phyloP scores from a whole-genome alignment of 92 coral and sea anemone species.

The Palythoa heliodiscus region DNA sequence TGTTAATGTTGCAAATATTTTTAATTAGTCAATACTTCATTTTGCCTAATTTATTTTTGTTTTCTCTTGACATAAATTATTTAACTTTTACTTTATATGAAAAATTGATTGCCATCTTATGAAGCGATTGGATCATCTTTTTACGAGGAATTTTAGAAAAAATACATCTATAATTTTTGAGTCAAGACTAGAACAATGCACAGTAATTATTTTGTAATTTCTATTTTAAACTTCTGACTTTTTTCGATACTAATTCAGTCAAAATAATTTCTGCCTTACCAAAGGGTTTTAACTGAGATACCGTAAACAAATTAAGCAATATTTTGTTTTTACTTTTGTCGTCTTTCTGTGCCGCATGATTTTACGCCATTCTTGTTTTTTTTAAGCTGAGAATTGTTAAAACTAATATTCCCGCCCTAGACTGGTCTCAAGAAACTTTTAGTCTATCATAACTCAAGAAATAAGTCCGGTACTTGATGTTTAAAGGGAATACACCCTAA shows the following conservation, averaged over 20 bases:
- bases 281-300: neutral
- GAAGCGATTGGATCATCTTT: neutral
- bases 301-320: neutral
- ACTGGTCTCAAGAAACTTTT: neutral
- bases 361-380: too few species aligned
- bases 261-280: neutral
- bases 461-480: slow-evolving; percentile 8
- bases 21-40: too few species aligned
- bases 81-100: neutral
- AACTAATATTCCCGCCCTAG: neutral
- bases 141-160: neutral
- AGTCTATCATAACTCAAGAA: neutral
- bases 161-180: slow-evolving; percentile 6
- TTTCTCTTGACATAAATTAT: neutral
- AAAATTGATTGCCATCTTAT: neutral
- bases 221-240: slow-evolving; percentile 12
- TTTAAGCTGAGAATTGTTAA: neutral
- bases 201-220: neutral
- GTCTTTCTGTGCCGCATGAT: too few species aligned
- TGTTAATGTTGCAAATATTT: too few species aligned
- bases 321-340: too few species aligned
- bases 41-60: too few species aligned
- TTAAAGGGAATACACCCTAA: neutral
- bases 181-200: neutral
- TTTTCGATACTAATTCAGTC: neutral